Evolutionary conservation across 2,797 vertebrate species (phyloP).

Genomic region (Adrianichthys oophorus): DNA sequence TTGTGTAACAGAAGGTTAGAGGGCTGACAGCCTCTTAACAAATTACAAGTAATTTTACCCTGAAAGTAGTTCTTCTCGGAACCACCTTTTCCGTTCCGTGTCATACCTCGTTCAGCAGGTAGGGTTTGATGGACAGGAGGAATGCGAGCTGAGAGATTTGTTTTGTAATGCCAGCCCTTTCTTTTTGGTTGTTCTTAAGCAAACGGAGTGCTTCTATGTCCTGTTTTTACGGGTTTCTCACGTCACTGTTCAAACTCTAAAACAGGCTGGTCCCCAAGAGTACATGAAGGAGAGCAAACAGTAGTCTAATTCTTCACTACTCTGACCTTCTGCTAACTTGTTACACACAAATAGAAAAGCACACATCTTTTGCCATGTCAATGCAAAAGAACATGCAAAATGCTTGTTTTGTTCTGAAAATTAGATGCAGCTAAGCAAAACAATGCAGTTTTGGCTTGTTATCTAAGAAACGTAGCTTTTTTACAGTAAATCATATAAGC

Average conservation of each 20-base stretch:
- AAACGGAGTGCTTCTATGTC: slow-evolving; percentile 70
- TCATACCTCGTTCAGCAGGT: slow-evolving; percentile 61
- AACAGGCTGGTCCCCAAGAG: slow-evolving; percentile 62
- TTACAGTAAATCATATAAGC: neutral
- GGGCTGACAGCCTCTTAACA: slow-evolving; percentile 30
- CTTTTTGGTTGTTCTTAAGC: slow-evolving; percentile 69
- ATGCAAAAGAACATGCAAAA: slow-evolving; percentile 25
- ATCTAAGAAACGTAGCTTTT: neutral
- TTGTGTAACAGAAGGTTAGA: slow-evolving; percentile 12
- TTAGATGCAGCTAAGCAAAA: slow-evolving; percentile 3
- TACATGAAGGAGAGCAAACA: slow-evolving; percentile 68
- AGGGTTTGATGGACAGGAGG: slow-evolving; percentile 66
- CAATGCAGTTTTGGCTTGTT: neutral
- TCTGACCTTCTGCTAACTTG: slow-evolving; percentile 71
- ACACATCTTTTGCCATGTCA: slow-evolving; percentile 29
- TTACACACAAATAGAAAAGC: slow-evolving; percentile 50
- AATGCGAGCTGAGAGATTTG: slow-evolving; percentile 67
- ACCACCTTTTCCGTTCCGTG: slow-evolving; percentile 51
- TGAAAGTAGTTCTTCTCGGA: slow-evolving; percentile 28
- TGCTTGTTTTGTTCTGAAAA: slow-evolving; percentile 12
- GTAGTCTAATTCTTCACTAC: slow-evolving; percentile 63
- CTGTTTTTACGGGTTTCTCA: slow-evolving; percentile 75
- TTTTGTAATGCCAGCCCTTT: slow-evolving; percentile 66
- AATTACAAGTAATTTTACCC: slow-evolving; percentile 47
- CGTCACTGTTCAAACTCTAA: slow-evolving; percentile 78